Percentiles rank a stretch among this genome's conserved stretches.
These are phyloP conservation scores for Philotrypesis tridentata DNA, from an alignment of 1,140 invertebrate genomes.

Conservation along the genomic window DNA sequence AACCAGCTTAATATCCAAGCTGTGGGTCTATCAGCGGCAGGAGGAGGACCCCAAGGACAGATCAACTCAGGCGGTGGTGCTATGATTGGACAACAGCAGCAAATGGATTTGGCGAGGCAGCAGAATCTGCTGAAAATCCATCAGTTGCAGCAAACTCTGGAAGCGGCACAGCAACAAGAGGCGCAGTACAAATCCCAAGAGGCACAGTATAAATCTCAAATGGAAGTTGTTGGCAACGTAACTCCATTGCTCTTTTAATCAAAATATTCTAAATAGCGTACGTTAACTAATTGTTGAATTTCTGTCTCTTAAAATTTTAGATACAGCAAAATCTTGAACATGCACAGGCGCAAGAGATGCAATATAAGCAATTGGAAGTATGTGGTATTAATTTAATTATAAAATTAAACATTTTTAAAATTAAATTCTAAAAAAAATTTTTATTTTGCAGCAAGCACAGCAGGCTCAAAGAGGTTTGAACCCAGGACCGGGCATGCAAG, in stretches of 20 bases:
- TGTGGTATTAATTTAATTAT: constrained; percentile 54
- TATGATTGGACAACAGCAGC: constrained; percentile 61
- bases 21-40: constrained; percentile 29
- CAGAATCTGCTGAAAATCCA: constrained; percentile 81
- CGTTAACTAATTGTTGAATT: constrained; percentile 24
- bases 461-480: constrained; percentile 70
- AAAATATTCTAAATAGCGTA: neutral
- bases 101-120: constrained; percentile 78
- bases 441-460: constrained; percentile 58
- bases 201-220: constrained; percentile 70
- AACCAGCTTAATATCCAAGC: constrained; percentile 73
- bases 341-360: constrained; percentile 85
- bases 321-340: constrained; percentile 83
- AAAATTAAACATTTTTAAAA: neutral
- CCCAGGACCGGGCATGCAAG: constrained; percentile 62
- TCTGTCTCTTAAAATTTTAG: constrained; percentile 63
- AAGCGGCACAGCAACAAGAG: constrained; percentile 84
- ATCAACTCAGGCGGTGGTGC: constrained; percentile 35
- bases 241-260: constrained; percentile 41
- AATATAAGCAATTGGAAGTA: constrained; percentile 84
- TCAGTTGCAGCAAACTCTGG: constrained; percentile 81
- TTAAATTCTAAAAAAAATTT: neutral
- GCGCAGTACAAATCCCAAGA: constrained; percentile 84
- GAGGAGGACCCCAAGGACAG: constrained; percentile 34
- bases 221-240: constrained; percentile 52